Conservation (phyloP, 2,113 vertebrate species). For the Xenopus borealis region DNA sequence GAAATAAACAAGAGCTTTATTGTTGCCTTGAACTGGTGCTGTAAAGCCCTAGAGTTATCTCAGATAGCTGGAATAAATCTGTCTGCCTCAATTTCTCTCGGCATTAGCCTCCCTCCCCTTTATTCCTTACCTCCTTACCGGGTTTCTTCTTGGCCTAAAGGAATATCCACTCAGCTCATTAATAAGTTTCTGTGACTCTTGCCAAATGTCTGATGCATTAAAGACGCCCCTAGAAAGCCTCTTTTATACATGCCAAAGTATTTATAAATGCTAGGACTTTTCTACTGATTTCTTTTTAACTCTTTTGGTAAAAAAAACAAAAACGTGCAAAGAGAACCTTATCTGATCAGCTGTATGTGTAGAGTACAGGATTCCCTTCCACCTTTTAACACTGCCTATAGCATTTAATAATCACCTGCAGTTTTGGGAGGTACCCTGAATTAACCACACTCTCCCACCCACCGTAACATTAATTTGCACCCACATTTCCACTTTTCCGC, state of each 20-base stretch:
- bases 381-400: too few species aligned
- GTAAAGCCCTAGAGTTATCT: slow-evolving; percentile 58
- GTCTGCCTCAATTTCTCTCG: slow-evolving; percentile 53
- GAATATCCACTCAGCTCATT: slow-evolving; percentile 45
- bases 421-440: too few species aligned
- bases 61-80: slow-evolving; percentile 57
- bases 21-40: slow-evolving; percentile 41
- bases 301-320: not conserved
- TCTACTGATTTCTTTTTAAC: not conserved
- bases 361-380: too few species aligned
- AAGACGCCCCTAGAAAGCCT: slow-evolving; percentile 1
- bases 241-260: not conserved
- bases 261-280: too few species aligned
- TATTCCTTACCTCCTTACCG: slow-evolving; percentile 43
- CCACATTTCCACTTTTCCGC: too few species aligned
- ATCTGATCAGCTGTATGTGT: too few species aligned
- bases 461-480: too few species aligned
- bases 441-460: too few species aligned
- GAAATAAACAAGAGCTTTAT: slow-evolving; percentile 53
- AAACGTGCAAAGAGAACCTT: too few species aligned
- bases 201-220: slow-evolving; percentile 58
- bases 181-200: slow-evolving; percentile 56
- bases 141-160: slow-evolving; percentile 54
- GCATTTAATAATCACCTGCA: too few species aligned
- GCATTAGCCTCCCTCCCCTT: slow-evolving; percentile 47